These are phyloP conservation scores for Eolophus roseicapilla DNA, from an alignment of 2,113 vertebrate species.

Conservation along the genomic window DNA sequence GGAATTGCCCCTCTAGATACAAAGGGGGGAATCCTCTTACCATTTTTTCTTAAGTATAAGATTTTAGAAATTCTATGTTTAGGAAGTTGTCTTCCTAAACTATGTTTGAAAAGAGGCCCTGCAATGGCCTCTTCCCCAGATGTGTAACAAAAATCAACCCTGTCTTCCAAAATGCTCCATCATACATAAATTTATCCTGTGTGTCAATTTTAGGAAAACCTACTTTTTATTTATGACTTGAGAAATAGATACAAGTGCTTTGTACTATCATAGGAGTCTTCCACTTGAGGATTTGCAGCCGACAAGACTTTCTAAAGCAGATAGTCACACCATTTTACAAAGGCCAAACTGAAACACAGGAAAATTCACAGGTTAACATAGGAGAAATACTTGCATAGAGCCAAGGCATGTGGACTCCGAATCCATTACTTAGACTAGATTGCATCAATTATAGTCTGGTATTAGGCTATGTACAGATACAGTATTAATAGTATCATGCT, in stretches of 20 bases:
- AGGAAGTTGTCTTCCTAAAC: neutral
- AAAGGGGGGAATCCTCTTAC: neutral
- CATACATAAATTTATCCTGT: neutral
- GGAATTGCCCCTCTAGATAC: neutral
- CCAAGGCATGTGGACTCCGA: neutral
- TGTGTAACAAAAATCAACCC: neutral
- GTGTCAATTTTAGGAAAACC: neutral
- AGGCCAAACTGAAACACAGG: neutral
- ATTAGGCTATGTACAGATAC: neutral
- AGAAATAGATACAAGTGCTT: neutral
- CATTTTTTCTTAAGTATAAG: neutral
- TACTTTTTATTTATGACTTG: neutral
- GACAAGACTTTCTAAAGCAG: neutral
- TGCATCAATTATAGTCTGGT: neutral
- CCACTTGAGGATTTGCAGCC: neutral
- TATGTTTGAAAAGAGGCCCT: neutral
- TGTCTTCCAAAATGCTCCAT: neutral
- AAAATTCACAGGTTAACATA: neutral
- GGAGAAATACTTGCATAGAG: neutral
- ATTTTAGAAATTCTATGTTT: neutral
- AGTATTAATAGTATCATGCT: neutral
- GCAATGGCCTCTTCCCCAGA: neutral
- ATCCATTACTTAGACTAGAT: neutral
- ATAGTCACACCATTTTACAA: neutral
- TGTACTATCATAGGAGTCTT: neutral